Evolutionary conservation across 1,140 invertebrate species (phyloP).

Genomic region (Spodoptera frugiperda): DNA sequence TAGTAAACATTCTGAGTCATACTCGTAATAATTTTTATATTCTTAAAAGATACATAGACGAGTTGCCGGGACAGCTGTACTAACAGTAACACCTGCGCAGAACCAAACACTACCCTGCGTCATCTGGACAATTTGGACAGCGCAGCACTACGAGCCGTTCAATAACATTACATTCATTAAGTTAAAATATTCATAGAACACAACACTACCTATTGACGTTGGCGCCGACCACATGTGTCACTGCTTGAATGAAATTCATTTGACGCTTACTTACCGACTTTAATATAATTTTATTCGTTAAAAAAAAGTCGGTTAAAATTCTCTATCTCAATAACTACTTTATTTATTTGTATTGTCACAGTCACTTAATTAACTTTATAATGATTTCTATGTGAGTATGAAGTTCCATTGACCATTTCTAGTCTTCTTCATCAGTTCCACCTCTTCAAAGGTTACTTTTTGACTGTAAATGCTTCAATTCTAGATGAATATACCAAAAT

Average conservation of each 20-base stretch:
- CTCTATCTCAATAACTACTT: too few relatives aligned
- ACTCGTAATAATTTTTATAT: constrained; percentile 32
- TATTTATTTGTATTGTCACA: too few relatives aligned
- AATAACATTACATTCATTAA: constrained; percentile 70
- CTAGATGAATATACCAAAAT: too few relatives aligned
- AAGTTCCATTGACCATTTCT: too few relatives aligned
- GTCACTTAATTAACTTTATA: too few relatives aligned
- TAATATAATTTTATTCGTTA: neutral
- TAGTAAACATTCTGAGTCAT: constrained; percentile 39
- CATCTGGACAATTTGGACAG: constrained; percentile 71
- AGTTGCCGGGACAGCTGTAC: constrained; percentile 62
- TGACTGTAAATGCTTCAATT: too few relatives aligned
- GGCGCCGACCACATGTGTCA: constrained; percentile 16
- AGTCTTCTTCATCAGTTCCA: too few relatives aligned
- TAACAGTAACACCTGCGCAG: constrained; percentile 67
- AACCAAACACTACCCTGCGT: constrained; percentile 64
- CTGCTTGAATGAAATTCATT: constrained; percentile 27
- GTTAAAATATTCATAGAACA: constrained; percentile 59
- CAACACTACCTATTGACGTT: constrained; percentile 56
- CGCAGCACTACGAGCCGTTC: constrained; percentile 51
- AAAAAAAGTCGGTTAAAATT: too few relatives aligned
- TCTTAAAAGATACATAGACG: constrained; percentile 33
- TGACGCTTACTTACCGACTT: neutral
- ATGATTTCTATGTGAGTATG: too few relatives aligned
- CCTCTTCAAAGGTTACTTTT: too few relatives aligned